phyloP scores from a whole-genome alignment of 2,888 invertebrate species.

The Lasiommata megera region DNA sequence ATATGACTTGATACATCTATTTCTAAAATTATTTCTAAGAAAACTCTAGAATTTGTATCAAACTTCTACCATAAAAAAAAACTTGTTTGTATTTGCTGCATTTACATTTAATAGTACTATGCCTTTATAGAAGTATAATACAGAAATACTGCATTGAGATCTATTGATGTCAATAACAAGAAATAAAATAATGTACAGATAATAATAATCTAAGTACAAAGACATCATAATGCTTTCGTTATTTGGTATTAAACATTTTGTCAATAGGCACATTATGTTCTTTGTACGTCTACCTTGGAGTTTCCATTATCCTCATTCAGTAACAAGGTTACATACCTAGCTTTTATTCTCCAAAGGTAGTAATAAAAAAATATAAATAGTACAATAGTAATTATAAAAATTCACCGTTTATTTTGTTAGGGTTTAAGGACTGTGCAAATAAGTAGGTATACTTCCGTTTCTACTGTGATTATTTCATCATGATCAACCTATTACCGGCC shows the following conservation, averaged over 20 bases:
- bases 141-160: background rate
- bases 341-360: no score
- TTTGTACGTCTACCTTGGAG: background rate
- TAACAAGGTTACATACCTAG: background rate
- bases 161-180: constrained; percentile 1
- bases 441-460: no score
- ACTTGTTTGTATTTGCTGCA: background rate
- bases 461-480: no score
- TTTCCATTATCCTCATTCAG: background rate
- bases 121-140: background rate
- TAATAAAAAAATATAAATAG: no score
- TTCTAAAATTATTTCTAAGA: no score
- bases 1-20: no score
- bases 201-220: background rate
- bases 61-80: no score
- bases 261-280: background rate
- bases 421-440: no score
- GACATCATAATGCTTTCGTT: background rate
- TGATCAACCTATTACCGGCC: no score
- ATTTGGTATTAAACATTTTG: background rate
- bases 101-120: background rate
- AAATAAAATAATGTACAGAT: background rate
- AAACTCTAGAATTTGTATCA: no score
- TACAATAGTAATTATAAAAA: no score
- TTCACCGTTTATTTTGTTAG: no score